A percentile compares a stretch with the other conserved stretches of the same genome.
These are phyloP conservation scores for Sebastes baramenuke DNA, from an alignment of 2,797 vertebrate genomes.

Conservation along the genomic window DNA sequence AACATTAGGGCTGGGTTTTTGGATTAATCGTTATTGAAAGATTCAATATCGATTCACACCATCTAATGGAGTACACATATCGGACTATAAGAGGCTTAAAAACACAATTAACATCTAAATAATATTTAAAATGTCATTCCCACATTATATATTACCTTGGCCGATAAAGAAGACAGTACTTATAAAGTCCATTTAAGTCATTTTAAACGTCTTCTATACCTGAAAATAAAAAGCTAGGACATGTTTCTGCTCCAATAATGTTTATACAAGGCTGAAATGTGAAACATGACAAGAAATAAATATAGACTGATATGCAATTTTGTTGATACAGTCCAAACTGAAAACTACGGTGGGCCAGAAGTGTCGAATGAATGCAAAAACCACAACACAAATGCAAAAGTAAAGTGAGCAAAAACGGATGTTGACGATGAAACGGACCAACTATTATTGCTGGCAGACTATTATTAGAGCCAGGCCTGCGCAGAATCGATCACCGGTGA, in stretches of 20 bases:
- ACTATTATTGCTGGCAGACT: not conserved
- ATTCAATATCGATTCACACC: conserved; percentile 22
- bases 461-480: not conserved
- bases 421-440: not conserved
- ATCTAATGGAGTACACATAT: conserved; percentile 6
- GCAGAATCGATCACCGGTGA: not conserved
- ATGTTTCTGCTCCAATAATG: conserved; percentile 53
- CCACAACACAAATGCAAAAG: not conserved
- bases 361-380: not conserved
- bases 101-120: conserved; percentile 22
- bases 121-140: not conserved
- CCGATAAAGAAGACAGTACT: conserved; percentile 38
- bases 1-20: not conserved
- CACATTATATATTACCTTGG: conserved; percentile 66
- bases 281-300: conserved; percentile 3
- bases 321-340: not conserved
- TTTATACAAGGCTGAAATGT: not conserved
- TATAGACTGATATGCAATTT: not conserved
- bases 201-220: conserved; percentile 70
- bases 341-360: not conserved
- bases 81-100: conserved; percentile 25
- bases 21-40: not conserved
- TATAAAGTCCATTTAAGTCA: conserved; percentile 52
- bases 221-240: conserved; percentile 70
- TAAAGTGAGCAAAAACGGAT: not conserved